Base-by-base conservation (phyloP, 2,113 vertebrate genomes). In the Clupea harengus region DNA sequence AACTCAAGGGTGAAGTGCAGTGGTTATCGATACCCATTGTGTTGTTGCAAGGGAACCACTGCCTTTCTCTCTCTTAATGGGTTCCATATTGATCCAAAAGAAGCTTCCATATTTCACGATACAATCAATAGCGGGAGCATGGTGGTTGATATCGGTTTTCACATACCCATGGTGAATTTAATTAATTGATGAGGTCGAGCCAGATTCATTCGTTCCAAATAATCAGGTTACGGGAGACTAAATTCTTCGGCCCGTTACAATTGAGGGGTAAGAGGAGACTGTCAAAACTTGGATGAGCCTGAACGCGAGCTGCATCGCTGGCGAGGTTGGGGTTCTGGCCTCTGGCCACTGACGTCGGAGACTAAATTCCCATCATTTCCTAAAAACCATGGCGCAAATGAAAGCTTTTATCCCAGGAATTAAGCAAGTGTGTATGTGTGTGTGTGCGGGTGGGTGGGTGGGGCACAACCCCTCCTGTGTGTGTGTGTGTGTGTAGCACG, bases 41-140 rank as follows among this genome's bases (percentile, higher is more conserved):
- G 72, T 32, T 39, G 72, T 39, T 32, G 11, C 72, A 78, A 78
- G 10, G 15, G 28, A 9, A 78, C 72, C 11, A 78, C 72, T 6
- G 72, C 32, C 10, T 32, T 78, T 78, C 28, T 78, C 72, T 78
- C 28, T 78, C 72, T 44, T 78, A 78, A 78, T 78, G 72, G 72
- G 11, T 78, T 78, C 72, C 72, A 39, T 32, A 78, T 78, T 78
- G 72, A 78, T 78, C 72, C 72, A 22, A 39, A 17, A 44, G 72
- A 78, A 32, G 72, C 72, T 78, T 78, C 72, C 72, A 78, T 78
- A 78, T 78, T 78, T 78, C 72, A 78, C 28, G 28, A 78, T 78
- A 78, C 0, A 78, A 78, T 78, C 72, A 2, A 78, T 78, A 78
- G 72, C 72, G 15, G 72, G 72, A 78, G 28, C 72, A 78, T 78